These are phyloP conservation scores for Whitmania pigra DNA, from an alignment of 1,140 invertebrate species.

Conservation along the genomic window DNA sequence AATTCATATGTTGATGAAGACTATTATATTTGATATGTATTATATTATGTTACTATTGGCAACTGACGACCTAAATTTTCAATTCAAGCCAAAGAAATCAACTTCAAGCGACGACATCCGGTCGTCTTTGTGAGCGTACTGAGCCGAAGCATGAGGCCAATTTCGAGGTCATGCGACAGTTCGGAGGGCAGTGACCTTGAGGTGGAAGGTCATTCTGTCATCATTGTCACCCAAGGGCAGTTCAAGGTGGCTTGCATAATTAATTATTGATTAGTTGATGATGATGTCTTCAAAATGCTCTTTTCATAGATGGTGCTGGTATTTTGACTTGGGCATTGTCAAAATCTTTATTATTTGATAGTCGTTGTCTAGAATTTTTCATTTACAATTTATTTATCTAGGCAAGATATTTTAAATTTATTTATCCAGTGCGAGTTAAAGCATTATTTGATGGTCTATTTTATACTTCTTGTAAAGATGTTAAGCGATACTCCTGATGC, in stretches of 20 bases:
- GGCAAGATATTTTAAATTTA: no score
- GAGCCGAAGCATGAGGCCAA: conserved; percentile 61
- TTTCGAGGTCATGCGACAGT: conserved; percentile 61
- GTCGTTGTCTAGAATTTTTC: no score
- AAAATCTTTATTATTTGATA: not conserved
- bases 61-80: no score
- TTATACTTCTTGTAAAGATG: no score
- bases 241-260: conserved; percentile 58
- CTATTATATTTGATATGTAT: no score
- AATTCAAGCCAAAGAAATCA: conserved; percentile 73
- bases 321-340: not conserved
- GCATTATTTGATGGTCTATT: no score
- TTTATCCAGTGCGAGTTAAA: no score
- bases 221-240: conserved; percentile 91
- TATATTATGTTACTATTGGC: no score
- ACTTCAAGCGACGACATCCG: conserved; percentile 83
- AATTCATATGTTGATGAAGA: no score
- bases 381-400: no score
- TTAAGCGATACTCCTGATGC: no score
- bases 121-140: conserved; percentile 84
- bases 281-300: not conserved
- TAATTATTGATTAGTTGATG: not conserved
- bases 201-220: conserved; percentile 52
- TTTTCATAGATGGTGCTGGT: not conserved
- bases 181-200: conserved; percentile 50